phyloP scores from a whole-genome alignment of 2,113 vertebrate species.

The Otus sunia region DNA sequence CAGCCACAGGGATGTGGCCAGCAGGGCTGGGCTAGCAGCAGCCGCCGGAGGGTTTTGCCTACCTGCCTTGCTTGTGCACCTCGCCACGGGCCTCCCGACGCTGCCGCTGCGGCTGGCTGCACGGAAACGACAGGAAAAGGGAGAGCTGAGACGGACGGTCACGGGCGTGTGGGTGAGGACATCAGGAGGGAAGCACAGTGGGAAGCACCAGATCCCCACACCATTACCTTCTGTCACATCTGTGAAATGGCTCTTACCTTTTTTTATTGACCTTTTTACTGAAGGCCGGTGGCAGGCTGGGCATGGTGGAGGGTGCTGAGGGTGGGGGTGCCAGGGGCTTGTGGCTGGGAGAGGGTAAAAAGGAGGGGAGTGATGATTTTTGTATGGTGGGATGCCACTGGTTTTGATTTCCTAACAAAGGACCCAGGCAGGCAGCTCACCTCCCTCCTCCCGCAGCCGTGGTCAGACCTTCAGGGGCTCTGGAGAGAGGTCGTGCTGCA shows the following conservation, averaged over 20 bases:
- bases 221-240: rapidly evolving
- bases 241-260: not conserved
- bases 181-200: rapidly evolving
- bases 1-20: rapidly evolving
- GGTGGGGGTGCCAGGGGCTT: rapidly evolving
- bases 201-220: rapidly evolving
- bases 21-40: not conserved
- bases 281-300: rapidly evolving
- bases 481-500: not conserved
- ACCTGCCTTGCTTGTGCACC: conserved; percentile 83
- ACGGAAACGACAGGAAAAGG: not conserved
- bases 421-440: rapidly evolving
- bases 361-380: not conserved
- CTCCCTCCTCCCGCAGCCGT: not conserved
- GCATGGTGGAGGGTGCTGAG: rapidly evolving
- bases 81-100: conserved; percentile 76
- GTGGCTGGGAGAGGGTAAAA: rapidly evolving
- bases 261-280: not conserved
- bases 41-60: not conserved
- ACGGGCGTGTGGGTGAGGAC: rapidly evolving
- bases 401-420: not conserved
- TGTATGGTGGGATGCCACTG: not conserved
- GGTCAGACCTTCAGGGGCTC: rapidly evolving
- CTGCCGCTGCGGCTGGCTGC: conserved; percentile 66
- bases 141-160: not conserved